Evolutionary conservation across 1,140 invertebrate species (phyloP), one percentile per base, ranked within the genome.

Genomic region (Drosophila bocki): DNA sequence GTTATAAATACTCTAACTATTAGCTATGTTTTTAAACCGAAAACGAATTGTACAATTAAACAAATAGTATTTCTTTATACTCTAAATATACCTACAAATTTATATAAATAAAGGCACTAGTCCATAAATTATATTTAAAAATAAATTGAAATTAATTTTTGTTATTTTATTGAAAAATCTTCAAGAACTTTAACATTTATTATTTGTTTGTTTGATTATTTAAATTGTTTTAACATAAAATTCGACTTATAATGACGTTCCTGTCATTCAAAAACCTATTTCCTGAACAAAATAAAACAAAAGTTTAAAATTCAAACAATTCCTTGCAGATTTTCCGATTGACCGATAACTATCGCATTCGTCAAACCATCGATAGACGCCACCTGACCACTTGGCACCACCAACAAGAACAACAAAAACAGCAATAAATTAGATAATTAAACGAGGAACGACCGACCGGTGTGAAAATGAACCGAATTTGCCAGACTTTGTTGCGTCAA

Each of bases 391-490:
- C 37, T 44, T 41, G 60, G 22, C 19, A 13, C 4, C 11, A 19
- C 9, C 26, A 29, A 29, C 3, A 26, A 48, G 22, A 47, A 22
- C 44, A 19, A 12, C 29, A 61, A 32, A 19, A 65, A 67, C 47
- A 53, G n/a, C 37, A 12, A 37, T 33, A 65, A 64, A 76, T 76
- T 76, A 76, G 62, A 59, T 61, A 77, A 56, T 56, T 68, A 54
- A 56, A 41, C 41, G 47, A 54, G 50, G 13, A 72, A 50, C 32
- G 9, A 50, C 2, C 44, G 64, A 47, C 39, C 37, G 29, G 71
- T 9, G 58, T 9, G 26, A 87, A 68, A 58, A 87, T 88, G 84
- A 88, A 88, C 59, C 70, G 85, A 76, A 84, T 88, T 75, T 74
- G 68, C 59, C 80, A 81, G 80, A 78, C 42, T 13, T 37, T 88